Percentiles rank a stretch among this genome's conserved stretches.
phyloP scores from a whole-genome alignment of 2,113 vertebrate species.

The Megaptera novaeangliae region DNA sequence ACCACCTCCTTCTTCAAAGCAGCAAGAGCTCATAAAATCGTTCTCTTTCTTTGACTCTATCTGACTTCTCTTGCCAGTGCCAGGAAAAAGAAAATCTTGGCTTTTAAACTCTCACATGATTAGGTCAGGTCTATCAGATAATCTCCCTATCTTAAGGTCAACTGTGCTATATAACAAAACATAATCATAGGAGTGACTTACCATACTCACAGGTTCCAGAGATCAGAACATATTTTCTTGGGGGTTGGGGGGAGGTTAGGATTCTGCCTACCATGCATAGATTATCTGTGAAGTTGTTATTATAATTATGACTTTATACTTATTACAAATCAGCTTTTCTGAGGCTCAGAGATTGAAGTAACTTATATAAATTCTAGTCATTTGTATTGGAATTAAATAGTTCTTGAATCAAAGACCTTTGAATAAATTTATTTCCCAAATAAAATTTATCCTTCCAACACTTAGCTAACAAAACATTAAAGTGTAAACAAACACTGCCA shows the following conservation, averaged over 20 bases:
- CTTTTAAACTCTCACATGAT: neutral
- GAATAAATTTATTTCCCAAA: neutral
- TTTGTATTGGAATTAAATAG: neutral
- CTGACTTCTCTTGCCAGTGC: neutral
- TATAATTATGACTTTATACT: neutral
- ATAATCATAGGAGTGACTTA: neutral
- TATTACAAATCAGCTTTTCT: neutral
- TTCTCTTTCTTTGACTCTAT: neutral
- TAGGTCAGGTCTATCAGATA: neutral
- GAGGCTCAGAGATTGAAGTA: neutral
- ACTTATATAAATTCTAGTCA: neutral
- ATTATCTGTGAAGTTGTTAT: neutral
- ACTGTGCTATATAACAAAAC: neutral
- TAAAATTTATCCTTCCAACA: neutral
- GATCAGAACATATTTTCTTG: neutral
- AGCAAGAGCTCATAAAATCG: accelerated
- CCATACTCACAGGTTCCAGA: neutral
- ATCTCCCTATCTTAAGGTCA: neutral
- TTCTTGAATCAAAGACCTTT: neutral
- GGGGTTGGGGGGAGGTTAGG: accelerated
- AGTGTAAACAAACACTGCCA: neutral
- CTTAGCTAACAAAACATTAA: neutral
- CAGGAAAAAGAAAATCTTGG: neutral
- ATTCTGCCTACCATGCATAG: neutral
- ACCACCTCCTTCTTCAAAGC: neutral